These are phyloP conservation scores for Proisotoma minuta DNA, from an alignment of 2,888 invertebrate genomes.

Conservation along the genomic window DNA sequence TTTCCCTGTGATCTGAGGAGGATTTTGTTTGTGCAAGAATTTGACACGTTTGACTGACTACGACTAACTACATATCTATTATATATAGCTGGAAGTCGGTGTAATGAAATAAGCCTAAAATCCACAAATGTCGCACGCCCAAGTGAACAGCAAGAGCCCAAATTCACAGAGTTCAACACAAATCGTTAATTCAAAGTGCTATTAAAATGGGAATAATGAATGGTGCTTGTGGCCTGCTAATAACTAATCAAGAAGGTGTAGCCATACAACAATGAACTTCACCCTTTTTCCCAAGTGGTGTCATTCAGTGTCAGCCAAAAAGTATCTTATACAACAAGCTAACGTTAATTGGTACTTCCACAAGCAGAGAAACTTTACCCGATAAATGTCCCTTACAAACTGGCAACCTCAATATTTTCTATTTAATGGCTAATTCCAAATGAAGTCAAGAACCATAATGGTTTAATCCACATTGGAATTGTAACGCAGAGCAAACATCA, in stretches of 20 bases:
- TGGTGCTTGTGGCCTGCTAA: neutral
- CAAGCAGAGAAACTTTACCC: neutral
- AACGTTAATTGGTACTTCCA: neutral
- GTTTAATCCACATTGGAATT: neutral
- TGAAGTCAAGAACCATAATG: neutral
- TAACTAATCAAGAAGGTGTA: constrained; percentile 1
- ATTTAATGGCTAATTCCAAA: neutral
- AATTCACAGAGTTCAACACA: too few relatives aligned
- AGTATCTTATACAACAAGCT: neutral
- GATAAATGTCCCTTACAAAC: neutral
- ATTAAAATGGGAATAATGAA: neutral
- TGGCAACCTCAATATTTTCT: neutral
- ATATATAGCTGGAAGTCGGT: too few relatives aligned
- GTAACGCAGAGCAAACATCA: too few relatives aligned
- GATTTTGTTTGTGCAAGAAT: too few relatives aligned
- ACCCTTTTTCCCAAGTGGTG: neutral
- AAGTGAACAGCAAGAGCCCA: too few relatives aligned
- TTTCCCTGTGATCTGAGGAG: too few relatives aligned
- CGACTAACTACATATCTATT: too few relatives aligned
- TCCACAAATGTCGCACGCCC: too few relatives aligned
- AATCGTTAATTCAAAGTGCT: too few relatives aligned
- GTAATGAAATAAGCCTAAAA: too few relatives aligned
- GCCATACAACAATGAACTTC: neutral
- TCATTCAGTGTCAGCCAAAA: constrained; percentile 3
- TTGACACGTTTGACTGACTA: too few relatives aligned